Conservation (phyloP, 1,140 invertebrate species). For the Euwallacea fornicatus region DNA sequence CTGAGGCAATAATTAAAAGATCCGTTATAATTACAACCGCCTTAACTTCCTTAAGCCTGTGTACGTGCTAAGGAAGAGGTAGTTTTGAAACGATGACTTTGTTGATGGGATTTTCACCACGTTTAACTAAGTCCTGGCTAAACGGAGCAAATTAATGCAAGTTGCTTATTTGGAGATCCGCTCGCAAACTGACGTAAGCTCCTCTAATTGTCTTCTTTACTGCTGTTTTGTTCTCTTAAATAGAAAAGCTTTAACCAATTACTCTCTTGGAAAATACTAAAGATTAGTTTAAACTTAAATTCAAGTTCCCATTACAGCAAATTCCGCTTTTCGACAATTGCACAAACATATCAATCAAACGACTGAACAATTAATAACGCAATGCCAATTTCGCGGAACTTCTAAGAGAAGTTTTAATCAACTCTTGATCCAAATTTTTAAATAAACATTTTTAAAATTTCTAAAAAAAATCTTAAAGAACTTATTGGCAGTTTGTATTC, state of each 20-base stretch:
- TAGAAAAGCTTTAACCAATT: neutral
- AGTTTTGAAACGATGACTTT: conserved; percentile 31
- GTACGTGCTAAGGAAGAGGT: conserved; percentile 32
- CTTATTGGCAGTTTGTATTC: too few relatives aligned
- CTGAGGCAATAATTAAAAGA: conserved; percentile 37
- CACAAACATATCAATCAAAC: too few relatives aligned
- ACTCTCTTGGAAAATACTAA: too few relatives aligned
- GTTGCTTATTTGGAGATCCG: conserved; percentile 28
- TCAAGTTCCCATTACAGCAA: too few relatives aligned
- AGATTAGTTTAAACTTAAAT: too few relatives aligned
- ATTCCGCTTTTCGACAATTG: too few relatives aligned
- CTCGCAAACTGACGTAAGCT: conserved; percentile 22
- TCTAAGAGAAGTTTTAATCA: too few relatives aligned
- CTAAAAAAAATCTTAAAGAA: too few relatives aligned
- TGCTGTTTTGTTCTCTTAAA: conserved; percentile 11
- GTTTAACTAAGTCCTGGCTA: conserved; percentile 29
- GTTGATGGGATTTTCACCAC: conserved; percentile 29
- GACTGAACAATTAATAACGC: too few relatives aligned
- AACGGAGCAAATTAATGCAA: conserved; percentile 32
- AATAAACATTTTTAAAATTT: too few relatives aligned
- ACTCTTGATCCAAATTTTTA: too few relatives aligned
- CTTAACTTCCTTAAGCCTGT: conserved; percentile 27
- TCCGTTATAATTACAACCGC: conserved; percentile 33
- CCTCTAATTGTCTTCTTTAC: conserved; percentile 21
- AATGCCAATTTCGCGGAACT: too few relatives aligned